A percentile compares a stretch with the other conserved stretches of the same genome.
Conservation (phyloP, 2,797 vertebrate genomes). For the Echiichthys vipera region DNA sequence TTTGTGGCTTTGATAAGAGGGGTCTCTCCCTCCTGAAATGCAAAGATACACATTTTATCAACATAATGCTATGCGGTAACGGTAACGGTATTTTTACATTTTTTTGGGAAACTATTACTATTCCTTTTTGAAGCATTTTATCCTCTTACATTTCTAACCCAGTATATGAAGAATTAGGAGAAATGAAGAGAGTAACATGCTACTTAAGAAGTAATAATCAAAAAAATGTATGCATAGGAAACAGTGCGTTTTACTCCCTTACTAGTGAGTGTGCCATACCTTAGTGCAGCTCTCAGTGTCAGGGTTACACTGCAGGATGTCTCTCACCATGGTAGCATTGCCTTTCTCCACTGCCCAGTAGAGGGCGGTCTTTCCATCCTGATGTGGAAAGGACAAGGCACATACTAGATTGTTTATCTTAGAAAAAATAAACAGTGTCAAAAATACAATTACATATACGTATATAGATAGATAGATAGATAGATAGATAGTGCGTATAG, state of each 20-base stretch:
- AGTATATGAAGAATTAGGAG: background rate
- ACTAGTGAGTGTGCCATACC: constrained; percentile 77
- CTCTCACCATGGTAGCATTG: constrained; percentile 96
- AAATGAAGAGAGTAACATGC: background rate
- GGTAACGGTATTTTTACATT: background rate
- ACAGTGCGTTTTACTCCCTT: background rate
- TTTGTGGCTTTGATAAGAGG: constrained; percentile 98
- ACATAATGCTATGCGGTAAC: too few relatives aligned
- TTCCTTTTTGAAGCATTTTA: background rate
- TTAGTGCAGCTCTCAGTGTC: constrained; percentile 97
- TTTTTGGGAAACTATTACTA: background rate
- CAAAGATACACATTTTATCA: constrained; percentile 21
- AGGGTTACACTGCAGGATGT: constrained; percentile 97
- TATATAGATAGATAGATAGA: too few relatives aligned
- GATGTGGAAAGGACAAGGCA: constrained; percentile 8
- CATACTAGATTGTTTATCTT: constrained; percentile 18
- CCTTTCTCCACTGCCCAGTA: constrained; percentile 99
- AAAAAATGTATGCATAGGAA: background rate
- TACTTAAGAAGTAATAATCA: background rate
- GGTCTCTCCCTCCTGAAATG: constrained; percentile 93
- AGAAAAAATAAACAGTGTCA: background rate
- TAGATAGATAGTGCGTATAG: too few relatives aligned
- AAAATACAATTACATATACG: too few relatives aligned
- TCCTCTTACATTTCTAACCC: background rate
- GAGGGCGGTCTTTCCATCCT: constrained; percentile 98